Conservation (phyloP, 2,797 vertebrate genomes). For the Pseudomugil gertrudae region DNA sequence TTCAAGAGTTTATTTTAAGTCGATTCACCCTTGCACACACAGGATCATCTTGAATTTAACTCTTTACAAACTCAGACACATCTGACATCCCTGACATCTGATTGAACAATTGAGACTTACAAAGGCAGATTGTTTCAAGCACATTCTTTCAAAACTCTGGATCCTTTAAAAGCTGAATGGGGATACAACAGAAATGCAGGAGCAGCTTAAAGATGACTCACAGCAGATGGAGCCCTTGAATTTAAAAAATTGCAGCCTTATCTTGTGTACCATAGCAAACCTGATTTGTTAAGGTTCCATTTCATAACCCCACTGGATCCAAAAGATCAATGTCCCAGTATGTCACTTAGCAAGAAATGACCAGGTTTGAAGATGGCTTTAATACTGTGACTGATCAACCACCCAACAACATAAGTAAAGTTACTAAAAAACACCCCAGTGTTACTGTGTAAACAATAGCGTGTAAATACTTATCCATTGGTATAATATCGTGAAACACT, state of each 20-base stretch:
- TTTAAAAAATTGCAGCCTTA: neutral
- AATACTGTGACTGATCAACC: neutral
- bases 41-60: slow-evolving; percentile 54
- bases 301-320: neutral
- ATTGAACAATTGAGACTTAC: slow-evolving; percentile 40
- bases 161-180: slow-evolving; percentile 12
- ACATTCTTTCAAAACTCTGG: slow-evolving; percentile 1
- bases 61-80: slow-evolving; percentile 45
- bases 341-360: neutral
- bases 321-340: neutral
- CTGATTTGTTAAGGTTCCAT: neutral
- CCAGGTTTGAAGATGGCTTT: neutral
- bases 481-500: neutral
- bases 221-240: neutral
- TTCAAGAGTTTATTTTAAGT: slow-evolving; percentile 61
- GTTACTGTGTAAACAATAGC: neutral
- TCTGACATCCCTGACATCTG: slow-evolving; percentile 31
- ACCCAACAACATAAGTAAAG: neutral
- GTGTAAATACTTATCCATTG: neutral
- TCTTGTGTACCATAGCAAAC: neutral
- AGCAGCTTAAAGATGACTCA: neutral
- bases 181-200: slow-evolving; percentile 23
- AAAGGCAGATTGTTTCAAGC: slow-evolving; percentile 34
- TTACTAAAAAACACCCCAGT: neutral
- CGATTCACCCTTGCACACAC: slow-evolving; percentile 40